Evolutionary conservation across 2,797 vertebrate species (phyloP).

Genomic region (Anguilla anguilla): DNA sequence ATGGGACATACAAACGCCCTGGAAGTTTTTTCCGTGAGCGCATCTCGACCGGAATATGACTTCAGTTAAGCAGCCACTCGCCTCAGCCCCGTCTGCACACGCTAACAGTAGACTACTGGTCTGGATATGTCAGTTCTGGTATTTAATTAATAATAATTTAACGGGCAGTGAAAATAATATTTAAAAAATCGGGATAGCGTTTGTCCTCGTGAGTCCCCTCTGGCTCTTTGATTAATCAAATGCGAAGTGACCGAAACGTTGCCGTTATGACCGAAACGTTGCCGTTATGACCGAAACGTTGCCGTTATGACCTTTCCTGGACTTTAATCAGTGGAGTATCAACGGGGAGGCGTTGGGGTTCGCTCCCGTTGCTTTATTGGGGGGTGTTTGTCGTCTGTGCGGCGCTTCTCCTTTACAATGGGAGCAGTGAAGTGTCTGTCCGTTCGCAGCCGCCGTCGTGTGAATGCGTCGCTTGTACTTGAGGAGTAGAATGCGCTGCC

Average conservation of each 20-base stretch:
- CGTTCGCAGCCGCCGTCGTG: slow-evolving; percentile 29
- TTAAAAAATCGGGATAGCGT: background rate
- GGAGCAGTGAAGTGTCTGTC: slow-evolving; percentile 39
- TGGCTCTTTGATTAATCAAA: background rate
- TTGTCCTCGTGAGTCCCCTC: background rate
- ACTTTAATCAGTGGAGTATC: slow-evolving; percentile 55
- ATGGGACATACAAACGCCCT: slow-evolving; percentile 31
- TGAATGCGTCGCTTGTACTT: slow-evolving; percentile 58
- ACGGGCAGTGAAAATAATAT: background rate
- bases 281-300: slow-evolving; percentile 62
- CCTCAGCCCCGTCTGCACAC: background rate
- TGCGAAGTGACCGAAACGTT: slow-evolving; percentile 58
- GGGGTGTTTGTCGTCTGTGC: slow-evolving; percentile 54
- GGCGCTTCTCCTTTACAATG: slow-evolving; percentile 64
- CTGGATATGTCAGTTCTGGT: background rate
- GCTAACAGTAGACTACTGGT: background rate
- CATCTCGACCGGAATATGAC: background rate
- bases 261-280: slow-evolving; percentile 65
- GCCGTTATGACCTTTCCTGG: slow-evolving; percentile 44
- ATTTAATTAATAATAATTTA: background rate
- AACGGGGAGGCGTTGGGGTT: slow-evolving; percentile 36
- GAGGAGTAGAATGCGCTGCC: slow-evolving; percentile 49
- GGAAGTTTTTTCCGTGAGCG: slow-evolving; percentile 26
- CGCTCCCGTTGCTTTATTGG: slow-evolving; percentile 60
- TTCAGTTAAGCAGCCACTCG: slow-evolving; percentile 10